Evolutionary conservation across 1,140 invertebrate species (phyloP).

Genomic region (Brevipalpus yothersi): DNA sequence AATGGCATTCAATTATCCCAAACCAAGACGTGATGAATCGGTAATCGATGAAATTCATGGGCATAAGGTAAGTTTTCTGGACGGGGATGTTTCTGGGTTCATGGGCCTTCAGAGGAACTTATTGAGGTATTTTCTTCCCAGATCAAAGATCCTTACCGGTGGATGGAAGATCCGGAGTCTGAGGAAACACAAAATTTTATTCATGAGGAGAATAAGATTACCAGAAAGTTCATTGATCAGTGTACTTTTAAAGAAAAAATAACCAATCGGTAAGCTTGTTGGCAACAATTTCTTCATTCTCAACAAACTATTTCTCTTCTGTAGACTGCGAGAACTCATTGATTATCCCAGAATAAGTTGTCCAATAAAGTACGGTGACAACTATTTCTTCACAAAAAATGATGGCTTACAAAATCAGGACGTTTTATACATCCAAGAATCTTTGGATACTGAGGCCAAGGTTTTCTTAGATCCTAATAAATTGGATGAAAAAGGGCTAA

Average conservation of each 20-base stretch:
- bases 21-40: constrained; percentile 43
- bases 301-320: background rate
- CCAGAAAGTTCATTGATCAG: constrained; percentile 51
- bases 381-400: constrained; percentile 83
- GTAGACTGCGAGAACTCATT: constrained; percentile 58
- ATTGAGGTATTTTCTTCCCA: constrained; percentile 18
- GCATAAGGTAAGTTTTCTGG: constrained; percentile 32
- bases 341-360: constrained; percentile 86
- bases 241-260: constrained; percentile 46
- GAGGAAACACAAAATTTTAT: constrained; percentile 78
- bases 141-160: constrained; percentile 78
- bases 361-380: constrained; percentile 49
- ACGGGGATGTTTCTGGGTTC: background rate
- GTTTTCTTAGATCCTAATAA: constrained; percentile 90
- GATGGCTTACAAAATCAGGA: constrained; percentile 89
- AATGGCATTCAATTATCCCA: constrained; percentile 33
- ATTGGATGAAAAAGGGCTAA: constrained; percentile 71
- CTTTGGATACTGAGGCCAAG: constrained; percentile 42
- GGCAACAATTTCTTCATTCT: background rate
- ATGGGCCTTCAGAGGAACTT: background rate
- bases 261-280: background rate
- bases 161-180: constrained; percentile 84
- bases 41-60: constrained; percentile 59
- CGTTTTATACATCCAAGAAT: constrained; percentile 73
- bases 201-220: constrained; percentile 67